Evolutionary conservation across 2,113 vertebrate genomes (phyloP).

Genomic region (Ursus arctos): DNA sequence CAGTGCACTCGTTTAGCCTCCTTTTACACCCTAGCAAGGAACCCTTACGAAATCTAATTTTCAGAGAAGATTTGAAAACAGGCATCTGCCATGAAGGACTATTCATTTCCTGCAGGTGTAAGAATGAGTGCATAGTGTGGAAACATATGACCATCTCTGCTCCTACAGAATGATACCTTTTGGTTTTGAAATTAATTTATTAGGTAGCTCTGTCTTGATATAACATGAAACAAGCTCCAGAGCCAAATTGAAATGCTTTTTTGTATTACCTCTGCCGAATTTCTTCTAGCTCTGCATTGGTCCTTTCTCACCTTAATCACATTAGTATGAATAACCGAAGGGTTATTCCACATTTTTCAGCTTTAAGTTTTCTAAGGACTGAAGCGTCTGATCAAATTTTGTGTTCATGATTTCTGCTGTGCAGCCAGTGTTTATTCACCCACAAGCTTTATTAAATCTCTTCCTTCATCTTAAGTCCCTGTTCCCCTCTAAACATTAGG

Average conservation of each 20-base stretch:
- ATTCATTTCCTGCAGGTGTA: not conserved
- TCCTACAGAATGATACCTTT: not conserved
- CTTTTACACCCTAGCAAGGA: not conserved
- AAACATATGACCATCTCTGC: not conserved
- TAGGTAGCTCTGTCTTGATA: not conserved
- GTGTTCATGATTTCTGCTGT: not conserved
- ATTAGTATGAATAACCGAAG: not conserved
- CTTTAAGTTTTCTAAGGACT: not conserved
- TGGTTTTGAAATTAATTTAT: constrained; percentile 5
- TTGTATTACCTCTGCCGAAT: not conserved
- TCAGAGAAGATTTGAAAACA: not conserved
- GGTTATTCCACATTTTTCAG: not conserved
- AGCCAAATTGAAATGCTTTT: not conserved
- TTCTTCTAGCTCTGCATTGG: not conserved
- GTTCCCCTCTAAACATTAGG: not conserved
- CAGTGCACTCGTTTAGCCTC: not conserved
- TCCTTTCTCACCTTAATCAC: not conserved
- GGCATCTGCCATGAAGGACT: not conserved
- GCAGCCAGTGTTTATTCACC: not conserved
- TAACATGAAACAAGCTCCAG: not conserved
- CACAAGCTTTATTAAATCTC: not conserved
- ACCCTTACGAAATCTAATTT: not conserved
- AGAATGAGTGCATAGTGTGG: not conserved
- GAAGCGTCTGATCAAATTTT: not conserved
- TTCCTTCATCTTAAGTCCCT: not conserved